Conservation (phyloP, 2,113 vertebrate genomes). For the human region GRCh38 chr1:118196001-118196500, state of each 20-base stretch:
- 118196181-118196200: not conserved
- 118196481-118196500: not conserved
- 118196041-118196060: not conserved
- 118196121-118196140: not conserved
- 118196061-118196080: not conserved
- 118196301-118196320: not conserved
- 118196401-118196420: not conserved
- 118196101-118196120: not conserved
- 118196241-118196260: not conserved
- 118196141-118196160: not conserved
- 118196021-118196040: not conserved
- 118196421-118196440: fast-evolving
- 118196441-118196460: not conserved
- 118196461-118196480: not conserved
- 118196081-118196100: not conserved
- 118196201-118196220: not conserved
- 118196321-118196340: not conserved
- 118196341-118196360: not conserved
- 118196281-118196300: not conserved
- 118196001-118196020: not conserved
- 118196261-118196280: not conserved
- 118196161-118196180: too few species aligned
- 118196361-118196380: not conserved
- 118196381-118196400: not conserved
- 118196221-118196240: not conserved